Evolutionary conservation across 2,888 invertebrate genomes (phyloP).

Genomic region (Parascotia fuliginaria): DNA sequence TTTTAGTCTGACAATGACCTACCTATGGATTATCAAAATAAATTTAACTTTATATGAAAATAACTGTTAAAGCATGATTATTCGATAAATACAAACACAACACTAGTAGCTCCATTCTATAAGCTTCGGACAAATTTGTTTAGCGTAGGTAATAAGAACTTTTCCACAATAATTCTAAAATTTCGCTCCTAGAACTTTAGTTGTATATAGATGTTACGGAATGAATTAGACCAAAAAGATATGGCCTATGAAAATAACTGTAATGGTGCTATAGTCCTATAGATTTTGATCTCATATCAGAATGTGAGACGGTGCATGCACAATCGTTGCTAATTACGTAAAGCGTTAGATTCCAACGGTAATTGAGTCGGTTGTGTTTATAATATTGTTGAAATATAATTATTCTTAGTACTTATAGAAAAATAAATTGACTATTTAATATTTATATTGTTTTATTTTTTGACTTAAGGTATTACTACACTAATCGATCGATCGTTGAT

Average conservation of each 20-base stretch:
- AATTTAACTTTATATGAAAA: too few species aligned
- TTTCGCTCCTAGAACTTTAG: slow-evolving; percentile 38
- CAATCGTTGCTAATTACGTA: slow-evolving; percentile 59
- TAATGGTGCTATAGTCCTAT: slow-evolving; percentile 83
- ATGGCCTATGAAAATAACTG: slow-evolving; percentile 83
- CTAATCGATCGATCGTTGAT: too few species aligned
- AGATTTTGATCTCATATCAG: slow-evolving; percentile 83
- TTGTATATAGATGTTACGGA: slow-evolving; percentile 42
- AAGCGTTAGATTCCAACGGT: slow-evolving; percentile 60
- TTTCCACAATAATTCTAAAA: slow-evolving; percentile 31
- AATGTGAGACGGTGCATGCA: slow-evolving; percentile 66
- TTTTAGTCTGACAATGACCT: too few species aligned
- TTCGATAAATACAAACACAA: too few species aligned
- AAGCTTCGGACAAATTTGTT: slow-evolving; percentile 23
- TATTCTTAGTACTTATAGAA: slow-evolving; percentile 82
- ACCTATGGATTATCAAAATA: too few species aligned
- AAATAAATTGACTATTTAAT: slow-evolving; percentile 75
- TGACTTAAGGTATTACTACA: too few species aligned
- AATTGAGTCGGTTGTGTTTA: slow-evolving; percentile 79
- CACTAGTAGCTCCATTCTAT: slow-evolving; percentile 37
- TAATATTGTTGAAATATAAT: slow-evolving; percentile 70
- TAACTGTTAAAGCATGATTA: too few species aligned
- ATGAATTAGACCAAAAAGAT: slow-evolving; percentile 78
- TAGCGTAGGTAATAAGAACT: slow-evolving; percentile 18
- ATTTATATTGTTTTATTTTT: slow-evolving; percentile 44